Percentiles rank a stretch among this genome's conserved stretches.
Evolutionary conservation across 1,140 invertebrate genomes (phyloP).

Genomic region (Nebria ingens): DNA sequence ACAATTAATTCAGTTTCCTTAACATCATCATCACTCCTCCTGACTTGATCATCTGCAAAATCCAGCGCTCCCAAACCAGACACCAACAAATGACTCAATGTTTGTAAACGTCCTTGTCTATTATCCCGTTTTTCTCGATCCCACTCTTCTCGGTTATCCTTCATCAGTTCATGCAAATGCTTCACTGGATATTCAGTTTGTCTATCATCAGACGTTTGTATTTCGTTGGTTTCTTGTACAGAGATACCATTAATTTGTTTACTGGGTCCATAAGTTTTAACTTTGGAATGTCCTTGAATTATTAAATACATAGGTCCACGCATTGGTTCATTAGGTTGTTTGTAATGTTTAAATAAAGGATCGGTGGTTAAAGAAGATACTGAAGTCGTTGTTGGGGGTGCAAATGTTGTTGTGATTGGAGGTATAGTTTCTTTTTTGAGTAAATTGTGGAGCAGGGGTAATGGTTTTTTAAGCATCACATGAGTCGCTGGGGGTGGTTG

Average conservation of each 20-base stretch:
- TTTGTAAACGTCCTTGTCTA: constrained; percentile 26
- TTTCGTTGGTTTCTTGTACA: constrained; percentile 43
- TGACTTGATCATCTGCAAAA: constrained; percentile 15
- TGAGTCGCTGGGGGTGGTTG: constrained; percentile 29
- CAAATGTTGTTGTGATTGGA: constrained; percentile 35
- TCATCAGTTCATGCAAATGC: constrained; percentile 40
- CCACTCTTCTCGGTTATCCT: constrained; percentile 28
- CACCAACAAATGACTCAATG: constrained; percentile 28
- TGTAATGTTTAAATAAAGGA: constrained; percentile 48
- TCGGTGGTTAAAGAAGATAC: constrained; percentile 38
- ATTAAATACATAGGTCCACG: constrained; percentile 61
- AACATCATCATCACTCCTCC: constrained; percentile 34
- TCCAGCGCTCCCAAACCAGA: constrained; percentile 30
- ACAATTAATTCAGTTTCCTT: constrained; percentile 43
- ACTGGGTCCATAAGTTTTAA: constrained; percentile 66
- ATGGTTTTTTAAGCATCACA: constrained; percentile 16
- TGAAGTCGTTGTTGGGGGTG: constrained; percentile 32
- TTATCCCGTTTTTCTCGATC: constrained; percentile 24
- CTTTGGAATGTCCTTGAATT: constrained; percentile 72
- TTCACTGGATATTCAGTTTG: constrained; percentile 31
- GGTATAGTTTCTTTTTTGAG: constrained; percentile 33
- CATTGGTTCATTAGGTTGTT: constrained; percentile 50
- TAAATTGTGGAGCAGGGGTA: constrained; percentile 23
- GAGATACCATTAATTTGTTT: constrained; percentile 36
- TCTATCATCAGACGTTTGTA: constrained; percentile 27